A percentile compares a stretch with the other conserved stretches of the same genome.
These are phyloP conservation scores for Megalops cyprinoides DNA, from an alignment of 2,797 vertebrate genomes.

Conservation along the genomic window DNA sequence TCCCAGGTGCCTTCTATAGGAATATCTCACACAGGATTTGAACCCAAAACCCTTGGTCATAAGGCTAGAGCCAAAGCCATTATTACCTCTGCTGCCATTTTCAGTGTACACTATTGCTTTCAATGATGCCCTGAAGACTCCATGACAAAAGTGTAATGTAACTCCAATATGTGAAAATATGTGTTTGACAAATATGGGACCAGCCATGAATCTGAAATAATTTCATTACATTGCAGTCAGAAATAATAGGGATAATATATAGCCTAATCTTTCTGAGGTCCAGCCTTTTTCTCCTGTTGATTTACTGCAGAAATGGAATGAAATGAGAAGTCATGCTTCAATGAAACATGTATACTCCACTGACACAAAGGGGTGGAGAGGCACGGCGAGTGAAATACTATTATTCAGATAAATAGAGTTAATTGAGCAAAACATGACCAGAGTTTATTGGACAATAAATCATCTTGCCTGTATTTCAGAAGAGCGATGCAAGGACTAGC, in stretches of 20 bases:
- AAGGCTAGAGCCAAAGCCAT: not conserved
- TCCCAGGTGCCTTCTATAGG: no score
- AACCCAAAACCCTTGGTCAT: not conserved
- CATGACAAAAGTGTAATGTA: not conserved
- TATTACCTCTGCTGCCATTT: not conserved
- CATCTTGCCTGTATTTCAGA: slow-evolving; percentile 35
- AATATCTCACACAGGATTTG: not conserved
- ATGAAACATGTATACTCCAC: slow-evolving; percentile 37
- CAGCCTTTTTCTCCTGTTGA: slow-evolving; percentile 30
- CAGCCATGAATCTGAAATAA: slow-evolving; percentile 43
- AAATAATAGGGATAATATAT: slow-evolving; percentile 44
- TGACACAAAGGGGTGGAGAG: slow-evolving; percentile 38
- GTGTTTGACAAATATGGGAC: slow-evolving; percentile 41
- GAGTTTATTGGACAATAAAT: slow-evolving; percentile 56
- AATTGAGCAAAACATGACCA: slow-evolving; percentile 54
- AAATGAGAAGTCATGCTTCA: slow-evolving; percentile 40
- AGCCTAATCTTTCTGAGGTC: slow-evolving; percentile 41
- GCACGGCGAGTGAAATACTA: slow-evolving; percentile 47
- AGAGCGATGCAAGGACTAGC: not conserved
- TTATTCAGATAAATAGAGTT: slow-evolving; percentile 56
- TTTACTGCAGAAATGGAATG: slow-evolving; percentile 42
- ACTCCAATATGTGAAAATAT: slow-evolving; percentile 8
- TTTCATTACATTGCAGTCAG: slow-evolving; percentile 48
- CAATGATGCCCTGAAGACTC: not conserved
- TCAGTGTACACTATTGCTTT: not conserved